These are phyloP conservation scores for Steromphala cineraria DNA, from an alignment of 2,888 invertebrate genomes.

Conservation along the genomic window DNA sequence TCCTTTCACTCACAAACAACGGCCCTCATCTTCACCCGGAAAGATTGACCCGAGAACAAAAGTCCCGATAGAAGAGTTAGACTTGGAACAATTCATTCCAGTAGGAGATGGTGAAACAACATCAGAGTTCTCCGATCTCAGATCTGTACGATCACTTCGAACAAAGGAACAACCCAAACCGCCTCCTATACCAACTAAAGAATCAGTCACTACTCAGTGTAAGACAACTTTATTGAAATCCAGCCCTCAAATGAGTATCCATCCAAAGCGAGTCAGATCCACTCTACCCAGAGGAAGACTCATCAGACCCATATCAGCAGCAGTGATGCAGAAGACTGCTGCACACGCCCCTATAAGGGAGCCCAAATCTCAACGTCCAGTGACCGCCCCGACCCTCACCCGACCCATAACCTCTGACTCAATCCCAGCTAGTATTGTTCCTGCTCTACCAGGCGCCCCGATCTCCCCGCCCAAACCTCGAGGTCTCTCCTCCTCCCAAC, in stretches of 20 bases:
- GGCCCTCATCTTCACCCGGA: constrained; percentile 71
- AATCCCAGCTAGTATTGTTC: constrained; percentile 51
- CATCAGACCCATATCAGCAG: constrained; percentile 66
- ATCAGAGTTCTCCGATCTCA: constrained; percentile 55
- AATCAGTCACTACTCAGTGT: constrained; percentile 57
- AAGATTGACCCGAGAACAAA: constrained; percentile 70
- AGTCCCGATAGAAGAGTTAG: constrained; percentile 61
- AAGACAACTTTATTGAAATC: constrained; percentile 50
- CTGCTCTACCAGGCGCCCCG: constrained; percentile 51
- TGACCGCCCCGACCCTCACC: constrained; percentile 49
- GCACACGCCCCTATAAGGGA: background rate
- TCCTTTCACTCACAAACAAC: constrained; percentile 27
- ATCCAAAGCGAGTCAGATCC: constrained; percentile 59
- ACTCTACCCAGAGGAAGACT: constrained; percentile 65
- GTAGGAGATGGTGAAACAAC: constrained; percentile 48
- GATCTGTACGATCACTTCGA: constrained; percentile 53
- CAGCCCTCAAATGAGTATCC: constrained; percentile 52
- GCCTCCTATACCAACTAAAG: constrained; percentile 41
- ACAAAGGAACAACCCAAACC: constrained; percentile 47
- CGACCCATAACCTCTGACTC: constrained; percentile 47
- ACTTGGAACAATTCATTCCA: constrained; percentile 52
- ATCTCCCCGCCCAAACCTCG: constrained; percentile 31
- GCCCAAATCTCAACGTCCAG: constrained; percentile 43
- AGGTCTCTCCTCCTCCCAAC: constrained; percentile 52
- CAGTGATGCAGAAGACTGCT: constrained; percentile 40